Evolutionary conservation across 2,888 invertebrate species (phyloP).

Genomic region (Drosophila prolongata): DNA sequence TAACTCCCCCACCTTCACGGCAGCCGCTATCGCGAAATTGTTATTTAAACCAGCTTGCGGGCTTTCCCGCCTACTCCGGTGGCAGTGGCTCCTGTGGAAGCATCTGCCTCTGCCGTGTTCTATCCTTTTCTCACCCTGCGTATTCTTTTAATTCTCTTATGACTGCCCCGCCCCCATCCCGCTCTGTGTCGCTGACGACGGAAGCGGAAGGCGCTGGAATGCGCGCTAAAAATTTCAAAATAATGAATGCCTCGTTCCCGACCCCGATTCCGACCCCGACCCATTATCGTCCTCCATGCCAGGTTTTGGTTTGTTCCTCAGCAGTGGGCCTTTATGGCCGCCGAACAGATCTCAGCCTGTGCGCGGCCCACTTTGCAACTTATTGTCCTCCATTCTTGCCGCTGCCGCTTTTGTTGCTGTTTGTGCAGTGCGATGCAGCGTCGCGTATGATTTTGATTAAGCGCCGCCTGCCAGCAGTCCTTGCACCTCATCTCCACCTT

Average conservation of each 20-base stretch:
- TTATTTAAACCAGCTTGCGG: conserved; percentile 73
- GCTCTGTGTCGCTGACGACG: conserved; percentile 41
- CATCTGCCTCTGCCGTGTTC: neutral
- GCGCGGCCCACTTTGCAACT: conserved; percentile 33
- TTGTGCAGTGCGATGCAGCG: conserved; percentile 66
- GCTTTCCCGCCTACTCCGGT: conserved; percentile 37
- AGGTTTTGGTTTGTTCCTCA: neutral
- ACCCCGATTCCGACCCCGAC: neutral
- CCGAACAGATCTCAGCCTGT: conserved; percentile 20
- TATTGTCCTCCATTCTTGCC: conserved; percentile 26
- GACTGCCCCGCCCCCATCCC: conserved; percentile 29
- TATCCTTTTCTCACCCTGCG: conserved; percentile 26
- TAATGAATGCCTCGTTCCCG: conserved; percentile 72
- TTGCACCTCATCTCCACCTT: conserved; percentile 4
- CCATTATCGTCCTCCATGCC: conserved; percentile 1
- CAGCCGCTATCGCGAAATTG: conserved; percentile 60
- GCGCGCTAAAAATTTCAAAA: conserved; percentile 81
- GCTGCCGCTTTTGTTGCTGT: conserved; percentile 46
- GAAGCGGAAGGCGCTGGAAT: conserved; percentile 82
- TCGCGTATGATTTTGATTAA: conserved; percentile 79
- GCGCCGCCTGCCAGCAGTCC: conserved; percentile 53
- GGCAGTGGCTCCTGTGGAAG: conserved; percentile 10
- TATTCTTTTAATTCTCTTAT: conserved; percentile 69
- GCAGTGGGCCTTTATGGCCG: conserved; percentile 11
- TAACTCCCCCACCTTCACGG: neutral